Evolutionary conservation across 2,888 invertebrate species (phyloP), one percentile per base, ranked within the genome.

Genomic region (Schizotus pectinicornis): DNA sequence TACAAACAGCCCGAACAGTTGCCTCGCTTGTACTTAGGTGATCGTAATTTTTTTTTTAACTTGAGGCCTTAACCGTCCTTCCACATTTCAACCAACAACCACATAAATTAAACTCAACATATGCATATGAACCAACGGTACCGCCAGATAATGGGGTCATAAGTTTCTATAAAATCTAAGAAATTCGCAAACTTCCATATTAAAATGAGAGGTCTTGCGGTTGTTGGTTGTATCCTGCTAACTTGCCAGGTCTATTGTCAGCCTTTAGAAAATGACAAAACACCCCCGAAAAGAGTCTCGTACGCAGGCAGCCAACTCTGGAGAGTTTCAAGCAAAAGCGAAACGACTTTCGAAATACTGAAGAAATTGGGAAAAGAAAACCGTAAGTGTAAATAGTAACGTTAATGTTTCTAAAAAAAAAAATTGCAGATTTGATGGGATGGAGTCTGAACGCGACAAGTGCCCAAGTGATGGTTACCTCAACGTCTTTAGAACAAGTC

Each of bases 271-370:
- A 35, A 35, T 35, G 36, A 35, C n/a, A n/a, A n/a, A 6, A 35
- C 49, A 52, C 63, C 63, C 7, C 49, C 61, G 49, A 57, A 41
- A 22, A 71, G 64, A 61, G 82, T 89, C 39, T 85, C 86, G 43
- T 93, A 92, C 75, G 84, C 86, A 41, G 92, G 92, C 1, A 87
- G 88, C 11, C 92, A 93, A 79, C 78, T 92, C 9, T 90, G 91
- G 89, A 85, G 90, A 73, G 86, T 91, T 38, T 77, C 77, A 5
- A 81, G 84, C n/a, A 80, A 82, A 43, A 81, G 80, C 35, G 81
- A 83, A 63, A 83, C 79, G 71, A 84, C 84, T 63, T 82, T 81
- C 74, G 82, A 75, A 73, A 79, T 78, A 71, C 77, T 86, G 53
- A 75, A 80, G 36, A 81, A 82, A 63, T 76, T 88, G 46, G 82